Evolutionary conservation across 2,888 invertebrate genomes (phyloP).

Genomic region (Tetranychus piercei): DNA sequence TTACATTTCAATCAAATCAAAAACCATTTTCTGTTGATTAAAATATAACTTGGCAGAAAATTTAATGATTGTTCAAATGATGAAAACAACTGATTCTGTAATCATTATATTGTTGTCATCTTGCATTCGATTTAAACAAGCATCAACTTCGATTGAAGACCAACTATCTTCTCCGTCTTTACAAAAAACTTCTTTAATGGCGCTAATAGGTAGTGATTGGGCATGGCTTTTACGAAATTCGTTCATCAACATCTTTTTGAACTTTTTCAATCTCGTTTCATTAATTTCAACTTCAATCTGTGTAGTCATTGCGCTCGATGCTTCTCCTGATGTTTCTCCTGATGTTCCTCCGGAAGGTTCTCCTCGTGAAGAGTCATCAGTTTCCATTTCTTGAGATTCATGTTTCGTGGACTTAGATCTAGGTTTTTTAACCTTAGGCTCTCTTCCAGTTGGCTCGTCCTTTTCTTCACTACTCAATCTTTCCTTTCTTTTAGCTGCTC

Average conservation of each 20-base stretch:
- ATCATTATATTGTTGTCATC: slow-evolving; percentile 81
- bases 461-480: background rate
- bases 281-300: background rate
- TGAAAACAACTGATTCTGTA: slow-evolving; percentile 60
- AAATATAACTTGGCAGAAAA: background rate
- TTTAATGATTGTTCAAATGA: slow-evolving; percentile 43
- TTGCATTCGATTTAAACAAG: slow-evolving; percentile 63
- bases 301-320: background rate
- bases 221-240: slow-evolving; percentile 57
- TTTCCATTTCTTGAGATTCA: slow-evolving; percentile 28
- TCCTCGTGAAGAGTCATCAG: slow-evolving; percentile 16
- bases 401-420: background rate
- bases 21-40: background rate
- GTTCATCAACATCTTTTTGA: slow-evolving; percentile 53
- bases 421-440: background rate
- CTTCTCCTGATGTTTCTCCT: background rate
- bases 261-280: slow-evolving; percentile 41
- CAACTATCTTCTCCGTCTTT: slow-evolving; percentile 27
- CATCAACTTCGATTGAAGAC: slow-evolving; percentile 48
- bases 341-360: background rate
- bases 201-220: slow-evolving; percentile 49
- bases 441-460: background rate
- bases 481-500: background rate
- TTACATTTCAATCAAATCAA: no score
- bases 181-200: slow-evolving; percentile 38